phyloP scores from a whole-genome alignment of 2,797 vertebrate genomes.

The Gambusia yucatana region DNA sequence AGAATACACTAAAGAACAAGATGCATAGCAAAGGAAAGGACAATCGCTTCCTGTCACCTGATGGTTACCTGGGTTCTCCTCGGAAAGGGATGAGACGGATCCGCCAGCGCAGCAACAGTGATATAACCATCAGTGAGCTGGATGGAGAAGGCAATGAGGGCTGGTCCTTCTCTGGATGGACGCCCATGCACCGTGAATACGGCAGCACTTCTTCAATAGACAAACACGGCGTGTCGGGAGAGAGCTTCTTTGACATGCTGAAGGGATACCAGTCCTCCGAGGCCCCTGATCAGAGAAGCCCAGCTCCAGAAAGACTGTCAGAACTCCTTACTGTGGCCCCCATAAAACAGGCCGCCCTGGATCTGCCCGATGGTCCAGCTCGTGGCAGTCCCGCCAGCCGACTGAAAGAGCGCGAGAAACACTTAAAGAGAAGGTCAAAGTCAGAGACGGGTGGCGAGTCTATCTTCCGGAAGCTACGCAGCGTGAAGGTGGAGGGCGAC shows the following conservation, averaged over 20 bases:
- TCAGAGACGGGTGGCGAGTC: slow-evolving; percentile 98
- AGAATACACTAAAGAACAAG: slow-evolving; percentile 95
- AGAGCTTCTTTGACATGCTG: slow-evolving; percentile 96
- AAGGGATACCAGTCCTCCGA: slow-evolving; percentile 92
- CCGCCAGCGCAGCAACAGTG: slow-evolving; percentile 96
- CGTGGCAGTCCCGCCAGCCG: slow-evolving; percentile 92
- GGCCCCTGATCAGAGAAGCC: slow-evolving; percentile 89
- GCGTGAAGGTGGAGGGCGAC: slow-evolving; percentile 90
- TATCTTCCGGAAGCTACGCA: slow-evolving; percentile 97
- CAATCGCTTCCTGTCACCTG: slow-evolving; percentile 94
- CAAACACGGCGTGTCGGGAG: slow-evolving; percentile 95
- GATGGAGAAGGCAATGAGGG: slow-evolving; percentile 94
- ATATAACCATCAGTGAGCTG: slow-evolving; percentile 97
- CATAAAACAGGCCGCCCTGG: slow-evolving; percentile 90
- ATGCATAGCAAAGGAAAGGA: slow-evolving; percentile 91
- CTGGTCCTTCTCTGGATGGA: slow-evolving; percentile 95
- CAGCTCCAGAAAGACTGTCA: slow-evolving; percentile 87
- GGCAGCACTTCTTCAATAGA: slow-evolving; percentile 99
- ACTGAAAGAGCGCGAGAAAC: slow-evolving; percentile 96
- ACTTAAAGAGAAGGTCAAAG: slow-evolving; percentile 96
- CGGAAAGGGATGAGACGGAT: slow-evolving; percentile 96
- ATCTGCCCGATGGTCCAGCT: slow-evolving; percentile 89
- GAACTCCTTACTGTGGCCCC: slow-evolving; percentile 91
- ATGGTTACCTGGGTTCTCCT: slow-evolving; percentile 93
- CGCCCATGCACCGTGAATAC: slow-evolving; percentile 95